Percentiles rank a stretch among this genome's conserved stretches.
phyloP scores from a whole-genome alignment of 2,113 vertebrate species.

The Microcebus tavaratra region DNA sequence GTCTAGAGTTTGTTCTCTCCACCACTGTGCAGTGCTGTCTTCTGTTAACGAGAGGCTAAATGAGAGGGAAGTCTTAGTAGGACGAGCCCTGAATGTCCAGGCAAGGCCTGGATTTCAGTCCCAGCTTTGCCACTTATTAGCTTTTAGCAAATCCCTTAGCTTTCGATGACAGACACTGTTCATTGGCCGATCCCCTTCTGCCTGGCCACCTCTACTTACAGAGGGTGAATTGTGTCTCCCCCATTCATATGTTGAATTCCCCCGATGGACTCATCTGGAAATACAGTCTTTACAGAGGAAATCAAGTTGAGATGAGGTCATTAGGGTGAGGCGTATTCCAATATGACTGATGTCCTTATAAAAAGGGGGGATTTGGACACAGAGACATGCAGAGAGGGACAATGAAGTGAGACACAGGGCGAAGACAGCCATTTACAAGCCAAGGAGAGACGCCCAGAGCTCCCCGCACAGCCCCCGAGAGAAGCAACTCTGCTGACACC shows the following conservation, averaged over 20 bases:
- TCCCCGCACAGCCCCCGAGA: background rate
- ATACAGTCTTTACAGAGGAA: background rate
- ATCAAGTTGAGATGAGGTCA: background rate
- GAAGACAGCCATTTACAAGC: background rate
- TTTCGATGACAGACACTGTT: background rate
- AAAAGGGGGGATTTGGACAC: background rate
- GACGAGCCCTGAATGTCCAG: background rate
- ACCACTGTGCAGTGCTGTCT: background rate
- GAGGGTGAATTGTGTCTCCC: background rate
- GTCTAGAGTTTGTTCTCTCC: background rate
- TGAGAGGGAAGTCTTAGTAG: background rate
- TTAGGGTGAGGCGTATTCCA: too few species aligned
- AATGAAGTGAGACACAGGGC: background rate
- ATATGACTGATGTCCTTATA: background rate
- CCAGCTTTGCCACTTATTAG: background rate
- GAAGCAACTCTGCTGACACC: fast-evolving
- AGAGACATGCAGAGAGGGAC: background rate
- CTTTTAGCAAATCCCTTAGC: background rate
- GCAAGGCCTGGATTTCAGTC: background rate
- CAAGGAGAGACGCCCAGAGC: background rate
- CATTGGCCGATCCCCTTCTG: background rate
- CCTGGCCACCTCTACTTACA: background rate
- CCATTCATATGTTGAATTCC: fast-evolving
- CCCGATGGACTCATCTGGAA: background rate
- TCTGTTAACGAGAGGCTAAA: background rate